A percentile compares a stretch with the other conserved stretches of the same genome.
Evolutionary conservation across 2,113 vertebrate species (phyloP).

Genomic region (Triplophysa dalaica): DNA sequence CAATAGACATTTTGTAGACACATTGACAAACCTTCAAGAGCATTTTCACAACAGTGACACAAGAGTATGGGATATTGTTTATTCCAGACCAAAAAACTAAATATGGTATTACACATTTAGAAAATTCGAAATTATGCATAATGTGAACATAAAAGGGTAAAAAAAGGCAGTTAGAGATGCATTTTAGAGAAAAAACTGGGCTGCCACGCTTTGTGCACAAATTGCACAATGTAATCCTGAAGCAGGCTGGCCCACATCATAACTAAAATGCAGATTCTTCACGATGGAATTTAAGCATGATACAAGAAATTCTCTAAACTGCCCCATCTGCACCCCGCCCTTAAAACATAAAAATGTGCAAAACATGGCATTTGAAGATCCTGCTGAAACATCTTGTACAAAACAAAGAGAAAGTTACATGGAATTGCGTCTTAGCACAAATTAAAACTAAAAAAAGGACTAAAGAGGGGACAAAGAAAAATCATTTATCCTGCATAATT

Average conservation of each 20-base stretch:
- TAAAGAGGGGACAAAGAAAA: conserved; percentile 48
- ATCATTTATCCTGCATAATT: conserved; percentile 71
- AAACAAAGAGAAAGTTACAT: conserved; percentile 76
- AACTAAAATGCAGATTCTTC: conserved; percentile 1
- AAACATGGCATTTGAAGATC: conserved; percentile 47
- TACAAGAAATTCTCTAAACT: conserved; percentile 6
- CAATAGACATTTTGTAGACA: neutral
- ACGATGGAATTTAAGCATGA: conserved; percentile 6
- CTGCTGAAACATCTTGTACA: conserved; percentile 67
- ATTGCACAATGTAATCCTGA: conserved; percentile 21
- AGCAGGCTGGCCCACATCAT: conserved; percentile 23
- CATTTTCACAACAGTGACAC: neutral
- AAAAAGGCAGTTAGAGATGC: conserved; percentile 34
- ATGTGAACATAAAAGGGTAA: conserved; percentile 29
- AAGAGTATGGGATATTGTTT: conserved; percentile 38
- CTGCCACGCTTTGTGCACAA: conserved; percentile 23
- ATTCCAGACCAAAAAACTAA: conserved; percentile 47
- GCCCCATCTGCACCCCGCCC: neutral
- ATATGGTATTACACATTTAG: conserved; percentile 43
- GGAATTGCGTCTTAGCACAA: conserved; percentile 59
- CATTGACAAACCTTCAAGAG: neutral
- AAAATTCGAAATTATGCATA: conserved; percentile 44
- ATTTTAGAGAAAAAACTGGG: conserved; percentile 23
- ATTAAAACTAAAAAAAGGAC: conserved; percentile 61
- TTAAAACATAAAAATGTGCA: conserved; percentile 34